Percentiles rank a stretch among this genome's conserved stretches.
Evolutionary conservation across 2,797 vertebrate genomes (phyloP).

Genomic region (Argyrosomus regius): DNA sequence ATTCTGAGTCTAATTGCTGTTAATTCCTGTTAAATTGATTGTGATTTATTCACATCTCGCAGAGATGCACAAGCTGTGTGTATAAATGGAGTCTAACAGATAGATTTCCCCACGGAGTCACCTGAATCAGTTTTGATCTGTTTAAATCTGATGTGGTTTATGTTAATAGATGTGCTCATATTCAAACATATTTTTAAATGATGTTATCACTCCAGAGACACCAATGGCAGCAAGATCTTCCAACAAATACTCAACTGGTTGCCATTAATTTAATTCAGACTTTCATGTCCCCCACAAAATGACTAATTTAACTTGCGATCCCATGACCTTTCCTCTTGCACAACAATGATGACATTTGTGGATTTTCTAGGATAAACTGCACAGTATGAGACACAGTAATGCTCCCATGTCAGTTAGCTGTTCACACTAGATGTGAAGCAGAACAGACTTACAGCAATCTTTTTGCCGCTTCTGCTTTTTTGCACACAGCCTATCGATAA

Average conservation of each 20-base stretch:
- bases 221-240: background rate
- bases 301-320: background rate
- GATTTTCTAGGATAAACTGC: background rate
- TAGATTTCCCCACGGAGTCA: constrained; percentile 35
- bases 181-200: constrained; percentile 4
- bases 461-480: too few relatives aligned
- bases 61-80: constrained; percentile 43
- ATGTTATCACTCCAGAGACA: background rate
- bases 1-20: constrained; percentile 68
- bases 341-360: background rate
- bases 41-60: constrained; percentile 64
- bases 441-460: too few relatives aligned
- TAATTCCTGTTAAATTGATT: constrained; percentile 69
- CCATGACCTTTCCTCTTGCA: background rate
- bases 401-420: too few relatives aligned
- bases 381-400: too few relatives aligned
- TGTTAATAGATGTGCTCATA: background rate
- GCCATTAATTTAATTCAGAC: background rate
- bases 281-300: background rate
- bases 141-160: constrained; percentile 24
- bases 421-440: too few relatives aligned
- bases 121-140: constrained; percentile 47
- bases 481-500: too few relatives aligned
- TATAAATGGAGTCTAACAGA: constrained; percentile 30
- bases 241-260: background rate